Evolutionary conservation across 2,888 invertebrate species (phyloP), one percentile per base, ranked within the genome.

Genomic region (Perithous albicinctus): DNA sequence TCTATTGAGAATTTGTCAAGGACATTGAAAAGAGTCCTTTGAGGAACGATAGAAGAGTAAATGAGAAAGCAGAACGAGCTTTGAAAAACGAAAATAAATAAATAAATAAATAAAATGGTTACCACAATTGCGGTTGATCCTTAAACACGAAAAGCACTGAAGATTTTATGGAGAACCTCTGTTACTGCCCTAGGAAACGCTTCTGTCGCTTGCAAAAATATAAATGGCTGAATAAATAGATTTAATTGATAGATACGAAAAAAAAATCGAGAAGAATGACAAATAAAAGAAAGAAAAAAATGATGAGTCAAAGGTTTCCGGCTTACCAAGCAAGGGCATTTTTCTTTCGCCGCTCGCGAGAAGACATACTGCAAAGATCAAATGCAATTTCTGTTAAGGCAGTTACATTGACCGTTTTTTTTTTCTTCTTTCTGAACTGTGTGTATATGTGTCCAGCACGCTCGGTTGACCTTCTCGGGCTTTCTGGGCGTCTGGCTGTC

Each of bases 361-460:
- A 26, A 73, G 63, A 69, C 46, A 67, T 48, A 32, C 73, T 84
- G 85, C 72, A 77, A 82, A 83, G 85, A 87, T 89, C 87, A 88
- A 89, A 89, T 84, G 87, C 85, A 88, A 88, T 88, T 89, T 89
- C 86, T 86, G 84, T 87, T 87, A 86, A 88, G 87, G 85, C 86
- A 85, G 89, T 87, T 87, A 87, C 85, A 85, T 87, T 82, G 85
- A 77, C 82, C 76, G 20, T 64, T 12, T 4, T 18, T 56, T 29
- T 15, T n/a, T 15, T 32, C 8, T 35, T 32, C 23, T 59, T 59
- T 18, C 8, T 18, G 35, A 54, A 74, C 18, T 20, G 74, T 70
- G 18, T 69, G 32, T 63, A 32, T 63, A 38, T 43, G 59, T 69
- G 61, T 54, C 35, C 29, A 32, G 72, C 32, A 66, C 20, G 48